phyloP scores from a whole-genome alignment of 2,113 vertebrate genomes.

The Tinamus guttatus region DNA sequence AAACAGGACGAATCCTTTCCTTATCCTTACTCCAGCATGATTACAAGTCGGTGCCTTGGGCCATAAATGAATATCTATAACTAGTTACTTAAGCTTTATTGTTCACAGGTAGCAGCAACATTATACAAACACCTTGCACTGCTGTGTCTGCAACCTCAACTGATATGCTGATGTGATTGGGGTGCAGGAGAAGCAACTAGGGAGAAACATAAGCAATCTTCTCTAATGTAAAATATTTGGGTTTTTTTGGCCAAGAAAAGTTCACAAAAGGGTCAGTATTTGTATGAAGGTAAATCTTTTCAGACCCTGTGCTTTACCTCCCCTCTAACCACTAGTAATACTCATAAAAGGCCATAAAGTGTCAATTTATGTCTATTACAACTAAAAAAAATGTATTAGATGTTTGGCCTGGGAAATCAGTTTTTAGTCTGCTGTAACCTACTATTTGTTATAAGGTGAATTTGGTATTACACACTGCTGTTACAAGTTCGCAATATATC shows the following conservation, averaged over 20 bases:
- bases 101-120: neutral
- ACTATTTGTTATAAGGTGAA: conserved; percentile 1
- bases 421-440: conserved; percentile 30
- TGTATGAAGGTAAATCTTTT: conserved; percentile 8
- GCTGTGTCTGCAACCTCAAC: neutral
- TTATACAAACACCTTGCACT: neutral
- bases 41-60: neutral
- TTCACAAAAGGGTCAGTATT: neutral
- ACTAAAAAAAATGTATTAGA: neutral
- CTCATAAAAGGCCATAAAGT: neutral
- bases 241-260: neutral
- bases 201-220: neutral
- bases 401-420: conserved; percentile 39
- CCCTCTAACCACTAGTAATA: neutral
- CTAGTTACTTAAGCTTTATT: neutral
- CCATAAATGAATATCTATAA: neutral
- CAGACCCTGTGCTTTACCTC: neutral
- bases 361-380: conserved; percentile 22
- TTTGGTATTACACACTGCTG: neutral
- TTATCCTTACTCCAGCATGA: neutral
- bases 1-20: neutral
- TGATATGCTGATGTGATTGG: neutral
- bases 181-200: neutral
- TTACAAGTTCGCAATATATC: neutral
- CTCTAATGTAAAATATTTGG: neutral